phyloP scores from a whole-genome alignment of 2,888 invertebrate species.

The Tetragonisca angustula region DNA sequence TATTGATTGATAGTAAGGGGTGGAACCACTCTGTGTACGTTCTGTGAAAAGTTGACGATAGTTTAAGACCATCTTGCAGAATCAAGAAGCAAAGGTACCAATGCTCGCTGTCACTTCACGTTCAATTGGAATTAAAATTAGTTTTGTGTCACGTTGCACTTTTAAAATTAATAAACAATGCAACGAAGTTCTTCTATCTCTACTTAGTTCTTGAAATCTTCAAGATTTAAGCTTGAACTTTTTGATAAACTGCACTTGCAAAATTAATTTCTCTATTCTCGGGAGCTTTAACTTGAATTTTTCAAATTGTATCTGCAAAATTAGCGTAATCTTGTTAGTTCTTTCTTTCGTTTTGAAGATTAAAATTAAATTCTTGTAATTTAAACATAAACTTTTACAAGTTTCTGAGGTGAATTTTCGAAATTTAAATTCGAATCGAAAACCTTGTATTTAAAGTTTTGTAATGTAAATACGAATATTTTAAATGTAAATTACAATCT shows the following conservation, averaged over 20 bases:
- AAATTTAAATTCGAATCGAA: not conserved
- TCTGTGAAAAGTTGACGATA: not conserved
- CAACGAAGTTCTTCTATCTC: too few relatives aligned
- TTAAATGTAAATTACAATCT: not conserved
- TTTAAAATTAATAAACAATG: too few relatives aligned
- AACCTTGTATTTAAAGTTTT: not conserved
- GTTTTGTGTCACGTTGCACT: not conserved
- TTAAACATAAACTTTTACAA: not conserved
- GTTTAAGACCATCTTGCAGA: not conserved
- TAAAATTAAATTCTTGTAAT: not conserved
- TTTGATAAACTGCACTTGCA: too few relatives aligned
- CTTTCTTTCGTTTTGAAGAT: not conserved
- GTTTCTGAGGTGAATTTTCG: not conserved
- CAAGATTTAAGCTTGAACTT: too few relatives aligned
- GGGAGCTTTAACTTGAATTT: too few relatives aligned
- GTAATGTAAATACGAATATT: not conserved
- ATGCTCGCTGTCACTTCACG: not conserved
- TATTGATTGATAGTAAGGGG: conserved; percentile 43
- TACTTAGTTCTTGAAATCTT: too few relatives aligned
- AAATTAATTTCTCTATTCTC: too few relatives aligned
- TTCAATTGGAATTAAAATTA: not conserved
- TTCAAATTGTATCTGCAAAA: too few relatives aligned
- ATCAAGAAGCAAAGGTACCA: not conserved
- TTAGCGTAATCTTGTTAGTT: not conserved
- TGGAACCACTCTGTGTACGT: not conserved